These are phyloP conservation scores for Cynodonichthys magdalenae DNA, from an alignment of 2,797 vertebrate species.

Conservation along the genomic window DNA sequence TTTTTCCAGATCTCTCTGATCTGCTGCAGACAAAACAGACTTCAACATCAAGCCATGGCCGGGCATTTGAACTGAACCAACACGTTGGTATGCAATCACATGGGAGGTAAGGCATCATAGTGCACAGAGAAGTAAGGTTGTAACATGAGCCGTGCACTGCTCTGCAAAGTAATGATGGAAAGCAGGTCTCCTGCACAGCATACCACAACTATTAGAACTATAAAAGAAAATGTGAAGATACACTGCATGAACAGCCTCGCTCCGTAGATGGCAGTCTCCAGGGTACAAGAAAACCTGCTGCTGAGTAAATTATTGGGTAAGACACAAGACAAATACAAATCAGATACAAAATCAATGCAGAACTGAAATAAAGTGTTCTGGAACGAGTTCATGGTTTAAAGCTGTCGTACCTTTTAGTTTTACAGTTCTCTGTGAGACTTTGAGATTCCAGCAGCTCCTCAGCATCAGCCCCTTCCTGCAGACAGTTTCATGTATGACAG, in stretches of 20 bases:
- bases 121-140: constrained; percentile 52
- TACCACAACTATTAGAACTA: constrained; percentile 19
- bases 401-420: constrained; percentile 39
- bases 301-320: not conserved
- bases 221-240: constrained; percentile 26
- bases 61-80: not conserved
- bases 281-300: constrained; percentile 3
- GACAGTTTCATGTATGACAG: constrained; percentile 4
- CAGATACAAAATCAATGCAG: not conserved
- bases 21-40: not conserved
- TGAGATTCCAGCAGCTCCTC: constrained; percentile 22
- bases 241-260: constrained; percentile 16
- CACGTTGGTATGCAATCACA: constrained; percentile 41
- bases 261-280: not conserved
- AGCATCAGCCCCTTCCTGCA: constrained; percentile 41
- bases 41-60: no score
- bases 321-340: not conserved
- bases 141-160: constrained; percentile 8
- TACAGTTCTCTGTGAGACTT: constrained; percentile 1
- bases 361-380: not conserved
- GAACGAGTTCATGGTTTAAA: not conserved
- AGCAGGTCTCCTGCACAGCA: not conserved
- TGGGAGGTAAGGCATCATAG: constrained; percentile 52
- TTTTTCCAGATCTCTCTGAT: no score
- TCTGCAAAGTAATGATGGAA: constrained; percentile 37